These are phyloP conservation scores for Diadema setosum DNA, from an alignment of 35 echinoderm and acorn worm species.

Conservation along the genomic window DNA sequence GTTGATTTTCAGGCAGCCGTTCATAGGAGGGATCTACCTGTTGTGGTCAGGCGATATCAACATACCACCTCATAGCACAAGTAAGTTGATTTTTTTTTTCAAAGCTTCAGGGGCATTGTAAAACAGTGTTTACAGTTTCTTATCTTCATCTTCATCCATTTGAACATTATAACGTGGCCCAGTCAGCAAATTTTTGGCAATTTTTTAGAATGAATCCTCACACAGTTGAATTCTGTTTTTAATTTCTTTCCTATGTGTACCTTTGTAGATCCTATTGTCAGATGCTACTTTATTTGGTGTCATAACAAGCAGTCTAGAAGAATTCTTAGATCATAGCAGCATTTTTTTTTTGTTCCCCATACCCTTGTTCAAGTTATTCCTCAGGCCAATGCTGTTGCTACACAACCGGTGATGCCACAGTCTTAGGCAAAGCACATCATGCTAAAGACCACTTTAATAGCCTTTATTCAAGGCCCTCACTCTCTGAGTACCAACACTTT, in stretches of 20 bases:
- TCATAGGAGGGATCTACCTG: slow-evolving; percentile 7
- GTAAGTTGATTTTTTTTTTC: not conserved
- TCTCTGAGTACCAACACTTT: no score
- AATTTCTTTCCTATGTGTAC: not conserved
- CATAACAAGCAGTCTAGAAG: no score
- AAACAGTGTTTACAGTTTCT: not conserved
- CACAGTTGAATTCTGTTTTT: not conserved
- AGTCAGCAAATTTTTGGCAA: not conserved
- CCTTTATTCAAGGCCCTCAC: no score
- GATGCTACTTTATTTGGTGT: no score
- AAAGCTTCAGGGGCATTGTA: no score
- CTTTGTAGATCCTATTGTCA: not conserved
- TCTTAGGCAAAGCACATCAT: no score
- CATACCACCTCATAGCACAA: not conserved
- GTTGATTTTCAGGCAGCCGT: not conserved
- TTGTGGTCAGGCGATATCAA: slow-evolving; percentile 2
- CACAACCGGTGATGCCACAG: no score
- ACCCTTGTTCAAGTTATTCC: no score
- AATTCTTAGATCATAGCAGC: no score
- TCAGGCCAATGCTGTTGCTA: no score
- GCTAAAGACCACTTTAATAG: no score
- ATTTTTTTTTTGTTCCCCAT: no score
- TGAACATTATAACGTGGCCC: not conserved
- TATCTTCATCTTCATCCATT: not conserved
- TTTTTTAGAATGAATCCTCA: not conserved